phyloP scores from a whole-genome alignment of 2,888 invertebrate species.

The Empis stercorea region DNA sequence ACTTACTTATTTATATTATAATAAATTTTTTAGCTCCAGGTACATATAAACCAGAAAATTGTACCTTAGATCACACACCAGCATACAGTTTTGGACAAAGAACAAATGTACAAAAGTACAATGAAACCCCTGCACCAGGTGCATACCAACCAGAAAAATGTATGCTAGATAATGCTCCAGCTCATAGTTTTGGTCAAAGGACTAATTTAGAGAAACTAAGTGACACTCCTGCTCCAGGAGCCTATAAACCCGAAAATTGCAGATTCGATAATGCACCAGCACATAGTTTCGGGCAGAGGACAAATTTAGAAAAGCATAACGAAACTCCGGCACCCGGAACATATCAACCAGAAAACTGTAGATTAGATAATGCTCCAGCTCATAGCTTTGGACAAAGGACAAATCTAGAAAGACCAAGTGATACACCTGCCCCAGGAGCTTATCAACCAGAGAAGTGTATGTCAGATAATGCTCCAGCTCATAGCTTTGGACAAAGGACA shows the following conservation, averaged over 20 bases:
- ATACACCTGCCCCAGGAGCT: constrained; percentile 43
- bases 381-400: constrained; percentile 37
- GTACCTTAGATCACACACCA: constrained; percentile 36
- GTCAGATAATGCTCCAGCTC: constrained; percentile 29
- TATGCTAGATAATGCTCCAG: constrained; percentile 32
- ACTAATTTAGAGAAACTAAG: constrained; percentile 26
- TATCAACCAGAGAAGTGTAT: constrained; percentile 41
- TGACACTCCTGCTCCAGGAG: constrained; percentile 41
- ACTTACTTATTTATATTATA: constrained; percentile 40
- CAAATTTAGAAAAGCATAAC: constrained; percentile 36
- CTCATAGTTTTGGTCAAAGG: constrained; percentile 38
- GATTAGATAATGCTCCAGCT: constrained; percentile 38
- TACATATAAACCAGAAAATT: constrained; percentile 46
- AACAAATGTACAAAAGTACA: constrained; percentile 30
- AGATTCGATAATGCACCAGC: constrained; percentile 26
- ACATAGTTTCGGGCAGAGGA: constrained; percentile 45
- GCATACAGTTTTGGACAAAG: constrained; percentile 35
- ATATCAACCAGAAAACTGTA: constrained; percentile 39
- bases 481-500: constrained; percentile 38
- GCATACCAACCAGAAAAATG: constrained; percentile 48
- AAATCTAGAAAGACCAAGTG: constrained; percentile 35
- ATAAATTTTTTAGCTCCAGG: constrained; percentile 38
- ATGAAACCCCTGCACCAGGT: constrained; percentile 45
- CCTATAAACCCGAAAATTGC: constrained; percentile 42
- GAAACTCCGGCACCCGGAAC: constrained; percentile 33